phyloP scores from a whole-genome alignment of 2,797 vertebrate species.

The Falco cherrug region DNA sequence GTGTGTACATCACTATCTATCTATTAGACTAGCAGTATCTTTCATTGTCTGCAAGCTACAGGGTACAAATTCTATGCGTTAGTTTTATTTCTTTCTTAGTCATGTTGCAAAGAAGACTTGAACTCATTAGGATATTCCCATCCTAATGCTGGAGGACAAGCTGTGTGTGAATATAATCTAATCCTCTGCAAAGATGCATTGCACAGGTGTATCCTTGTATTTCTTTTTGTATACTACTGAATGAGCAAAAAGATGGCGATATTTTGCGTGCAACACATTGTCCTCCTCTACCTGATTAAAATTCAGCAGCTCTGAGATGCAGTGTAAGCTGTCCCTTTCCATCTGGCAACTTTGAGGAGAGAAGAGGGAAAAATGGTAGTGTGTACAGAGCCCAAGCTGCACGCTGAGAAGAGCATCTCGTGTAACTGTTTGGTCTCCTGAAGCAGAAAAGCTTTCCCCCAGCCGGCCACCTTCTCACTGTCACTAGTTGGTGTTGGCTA shows the following conservation, averaged over 20 bases:
- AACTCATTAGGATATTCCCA: not conserved
- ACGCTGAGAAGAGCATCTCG: not conserved
- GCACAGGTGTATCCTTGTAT: not conserved
- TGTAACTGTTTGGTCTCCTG: not conserved
- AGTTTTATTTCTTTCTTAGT: not conserved
- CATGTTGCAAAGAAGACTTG: fast-evolving
- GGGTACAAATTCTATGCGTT: fast-evolving
- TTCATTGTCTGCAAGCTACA: not conserved
- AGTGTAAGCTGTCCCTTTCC: not conserved
- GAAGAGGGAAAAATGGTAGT: not conserved
- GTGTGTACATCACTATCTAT: too few relatives aligned
- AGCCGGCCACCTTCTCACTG: fast-evolving
- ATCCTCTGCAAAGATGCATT: not conserved
- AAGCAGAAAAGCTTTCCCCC: not conserved
- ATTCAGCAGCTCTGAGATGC: not conserved
- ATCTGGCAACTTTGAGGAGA: not conserved
- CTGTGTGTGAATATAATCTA: fast-evolving
- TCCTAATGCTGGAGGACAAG: not conserved
- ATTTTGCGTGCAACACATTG: not conserved
- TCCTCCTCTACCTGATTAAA: not conserved
- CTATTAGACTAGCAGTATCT: fast-evolving
- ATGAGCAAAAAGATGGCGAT: not conserved
- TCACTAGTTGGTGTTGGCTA: not conserved
- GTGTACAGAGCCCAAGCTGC: not conserved
- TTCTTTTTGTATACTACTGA: not conserved